Evolutionary conservation across 2,797 vertebrate genomes (phyloP), one percentile per base, ranked within the genome.

Genomic region (Urosaurus nigricauda): DNA sequence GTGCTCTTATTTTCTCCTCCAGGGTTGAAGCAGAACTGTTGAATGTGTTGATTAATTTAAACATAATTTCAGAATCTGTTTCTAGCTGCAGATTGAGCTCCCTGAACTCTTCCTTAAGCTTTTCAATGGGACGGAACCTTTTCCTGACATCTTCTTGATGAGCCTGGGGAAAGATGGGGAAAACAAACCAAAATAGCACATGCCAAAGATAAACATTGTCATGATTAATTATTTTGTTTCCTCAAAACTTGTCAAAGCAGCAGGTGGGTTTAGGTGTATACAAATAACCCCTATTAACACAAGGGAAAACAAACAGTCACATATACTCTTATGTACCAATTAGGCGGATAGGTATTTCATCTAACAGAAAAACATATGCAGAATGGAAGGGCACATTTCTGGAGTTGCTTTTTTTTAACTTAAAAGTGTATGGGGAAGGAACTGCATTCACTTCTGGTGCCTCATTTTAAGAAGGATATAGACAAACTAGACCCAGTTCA

Each of bases 41-140:
- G 87, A 98, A 96, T 91, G 97, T 98, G 89, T 97, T 94, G 93
- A 99, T 96, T 92, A 99, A 95, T 74, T 98, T 97, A 56, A 94
- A 96, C 97, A 99, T 98, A 89, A 99, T 97, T 97, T 99, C 98
- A 95, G 97, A 96, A 89, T 99, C 98, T 0, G 98, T 98, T 96
- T 99, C 98, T 78, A 99, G 95, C 89, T 98, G 95, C 94, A 99
- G 86, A 24, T 98, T 97, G 93, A 99, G 93, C 90, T 98, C 95
- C 89, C 97, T 97, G 96, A 99, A 98, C 90, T 98, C 98, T 89
- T 94, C 97, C 96, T 98, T 99, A 75, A 99, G 95, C 91, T 99
- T 97, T 79, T 98, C 98, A 4, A 99, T 95, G 63, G 98, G 96
- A 2, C 98, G 98, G 93, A 96, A 98, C 79, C 94, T 94, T 37